Percentiles rank a stretch among this genome's conserved stretches.
Conservation (phyloP, 2,113 vertebrate genomes). For the Myocastor coypus region DNA sequence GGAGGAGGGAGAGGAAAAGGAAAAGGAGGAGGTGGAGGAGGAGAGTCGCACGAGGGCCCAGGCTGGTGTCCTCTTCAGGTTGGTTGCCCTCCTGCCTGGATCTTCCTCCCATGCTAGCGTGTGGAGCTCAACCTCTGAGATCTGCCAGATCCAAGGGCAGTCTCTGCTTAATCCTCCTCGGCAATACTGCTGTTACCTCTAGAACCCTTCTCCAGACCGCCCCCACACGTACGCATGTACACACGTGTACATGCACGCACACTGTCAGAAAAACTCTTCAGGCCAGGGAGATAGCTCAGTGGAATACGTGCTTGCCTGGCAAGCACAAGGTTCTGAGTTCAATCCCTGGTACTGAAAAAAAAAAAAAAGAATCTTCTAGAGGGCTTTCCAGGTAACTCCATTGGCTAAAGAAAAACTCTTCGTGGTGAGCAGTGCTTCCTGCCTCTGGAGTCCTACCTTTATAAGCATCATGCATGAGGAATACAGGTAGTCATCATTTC, state of each 20-base stretch:
- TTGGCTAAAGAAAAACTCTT: neutral
- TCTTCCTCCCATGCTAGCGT: neutral
- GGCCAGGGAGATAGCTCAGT: too few species aligned
- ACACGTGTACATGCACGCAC: neutral
- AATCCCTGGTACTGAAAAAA: too few species aligned
- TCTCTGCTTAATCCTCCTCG: neutral
- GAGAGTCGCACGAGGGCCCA: neutral
- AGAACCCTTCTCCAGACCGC: neutral
- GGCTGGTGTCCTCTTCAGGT: neutral
- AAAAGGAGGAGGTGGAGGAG: accelerated
- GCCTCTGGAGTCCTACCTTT: slow-evolving; percentile 33
- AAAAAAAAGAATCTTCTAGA: too few species aligned
- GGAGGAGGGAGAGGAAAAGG: too few species aligned
- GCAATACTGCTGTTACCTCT: neutral
- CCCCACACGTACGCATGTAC: accelerated
- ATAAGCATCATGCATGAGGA: neutral
- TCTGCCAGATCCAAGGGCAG: neutral
- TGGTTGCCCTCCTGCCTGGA: neutral
- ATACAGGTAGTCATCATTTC: neutral
- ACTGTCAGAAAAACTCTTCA: neutral
- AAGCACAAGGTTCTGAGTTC: too few species aligned
- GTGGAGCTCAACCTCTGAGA: neutral
- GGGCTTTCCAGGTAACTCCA: too few species aligned
- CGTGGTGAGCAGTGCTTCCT: slow-evolving; percentile 19
- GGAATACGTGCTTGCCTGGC: too few species aligned